phyloP scores from a whole-genome alignment of 2,113 vertebrate species.

The Gavialis gangeticus region DNA sequence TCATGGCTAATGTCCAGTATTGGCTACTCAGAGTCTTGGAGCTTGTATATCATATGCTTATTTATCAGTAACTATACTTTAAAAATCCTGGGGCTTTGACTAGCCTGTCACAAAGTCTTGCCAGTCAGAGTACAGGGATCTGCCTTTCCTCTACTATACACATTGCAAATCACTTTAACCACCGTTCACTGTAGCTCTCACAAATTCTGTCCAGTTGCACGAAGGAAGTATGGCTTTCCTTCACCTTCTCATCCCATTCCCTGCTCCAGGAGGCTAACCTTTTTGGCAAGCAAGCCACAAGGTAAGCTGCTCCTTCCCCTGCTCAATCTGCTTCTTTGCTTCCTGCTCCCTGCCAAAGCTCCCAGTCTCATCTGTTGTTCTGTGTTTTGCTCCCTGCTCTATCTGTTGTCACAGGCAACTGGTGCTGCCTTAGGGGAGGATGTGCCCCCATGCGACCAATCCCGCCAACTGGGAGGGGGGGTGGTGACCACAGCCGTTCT shows the following conservation, averaged over 20 bases:
- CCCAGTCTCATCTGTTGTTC: too few species aligned
- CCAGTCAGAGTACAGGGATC: neutral
- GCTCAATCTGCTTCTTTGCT: too few species aligned
- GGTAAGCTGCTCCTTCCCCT: too few species aligned
- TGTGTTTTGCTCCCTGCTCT: neutral
- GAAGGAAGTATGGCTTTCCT: neutral
- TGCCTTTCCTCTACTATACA: neutral
- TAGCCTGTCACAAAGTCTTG: neutral
- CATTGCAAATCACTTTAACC: neutral
- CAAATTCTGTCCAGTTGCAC: neutral
- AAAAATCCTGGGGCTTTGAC: neutral
- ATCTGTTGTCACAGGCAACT: neutral
- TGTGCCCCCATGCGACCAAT: too few species aligned
- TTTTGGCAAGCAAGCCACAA: too few species aligned
- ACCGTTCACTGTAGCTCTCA: too few species aligned
- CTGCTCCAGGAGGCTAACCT: neutral
- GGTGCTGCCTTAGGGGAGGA: too few species aligned
- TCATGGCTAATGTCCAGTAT: slow-evolving; percentile 39
- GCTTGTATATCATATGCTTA: neutral
- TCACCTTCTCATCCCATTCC: neutral
- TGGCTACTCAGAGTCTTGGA: neutral
- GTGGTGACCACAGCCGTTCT: too few species aligned
- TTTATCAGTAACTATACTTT: neutral
- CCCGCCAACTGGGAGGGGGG: too few species aligned
- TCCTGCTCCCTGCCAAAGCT: too few species aligned